A percentile compares a stretch with the other conserved stretches of the same genome.
Evolutionary conservation across 2,888 invertebrate genomes (phyloP).

Genomic region (Pachydiplax longipennis): DNA sequence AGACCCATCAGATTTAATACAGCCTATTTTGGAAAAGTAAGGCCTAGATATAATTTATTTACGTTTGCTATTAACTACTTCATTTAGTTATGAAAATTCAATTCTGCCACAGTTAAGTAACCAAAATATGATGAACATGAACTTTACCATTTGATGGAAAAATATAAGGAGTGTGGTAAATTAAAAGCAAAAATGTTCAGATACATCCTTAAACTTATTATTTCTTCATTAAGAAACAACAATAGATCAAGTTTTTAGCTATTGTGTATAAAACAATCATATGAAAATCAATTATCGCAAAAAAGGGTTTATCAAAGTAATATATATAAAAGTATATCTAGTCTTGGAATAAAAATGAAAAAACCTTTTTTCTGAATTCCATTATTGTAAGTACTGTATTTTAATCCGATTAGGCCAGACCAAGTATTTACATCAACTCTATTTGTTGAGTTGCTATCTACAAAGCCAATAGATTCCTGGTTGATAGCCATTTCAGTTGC

Average conservation of each 20-base stretch:
- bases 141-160: no score
- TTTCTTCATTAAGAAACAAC: no score
- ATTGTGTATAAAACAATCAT: no score
- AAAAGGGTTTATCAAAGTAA: no score
- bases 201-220: no score
- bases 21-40: background rate
- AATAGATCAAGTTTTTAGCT: no score
- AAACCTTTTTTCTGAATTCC: background rate
- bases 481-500: background rate
- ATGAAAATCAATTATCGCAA: no score
- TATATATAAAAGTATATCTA: no score
- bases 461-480: slow-evolving; percentile 13
- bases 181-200: no score
- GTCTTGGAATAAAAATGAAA: background rate
- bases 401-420: background rate
- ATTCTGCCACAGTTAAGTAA: background rate
- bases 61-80: background rate
- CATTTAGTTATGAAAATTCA: background rate
- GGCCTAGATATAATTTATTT: background rate
- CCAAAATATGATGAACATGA: no score
- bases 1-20: background rate
- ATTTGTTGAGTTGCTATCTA: background rate
- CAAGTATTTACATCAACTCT: background rate
- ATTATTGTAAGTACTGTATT: background rate
- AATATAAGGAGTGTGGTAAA: no score